Base-by-base conservation (phyloP, 2,888 invertebrate species). In the Caenorhabditis angaria region DNA sequence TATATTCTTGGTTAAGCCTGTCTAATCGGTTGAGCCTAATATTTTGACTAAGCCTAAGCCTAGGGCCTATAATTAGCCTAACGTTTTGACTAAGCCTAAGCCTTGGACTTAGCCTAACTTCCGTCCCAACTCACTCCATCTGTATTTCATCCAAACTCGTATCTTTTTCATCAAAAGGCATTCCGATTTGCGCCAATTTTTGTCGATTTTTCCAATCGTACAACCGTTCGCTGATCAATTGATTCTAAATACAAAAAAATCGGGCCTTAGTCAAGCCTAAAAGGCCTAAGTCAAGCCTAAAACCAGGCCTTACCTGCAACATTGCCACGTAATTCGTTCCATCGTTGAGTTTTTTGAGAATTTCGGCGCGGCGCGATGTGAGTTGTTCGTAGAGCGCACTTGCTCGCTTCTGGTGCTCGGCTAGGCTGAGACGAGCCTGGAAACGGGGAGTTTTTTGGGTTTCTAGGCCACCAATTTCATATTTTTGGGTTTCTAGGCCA, bases 191-290 rank as follows among this genome's bases (percentile, higher is more conserved):
- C 2, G 84, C 82, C 55, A 86, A 68, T 64, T 87, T 88, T 65
- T 87, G 87, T 2, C 78, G 70, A 61, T 84, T 83, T 58, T 88
- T 88, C 87, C 87, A 87, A n/a, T 85, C 83, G 51, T 82, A 76
- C 28, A 87, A 71, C 24, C 82, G 75, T 22, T 84, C 82, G 27
- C 70, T 68, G 57, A 88, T 87, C 48, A 87, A 70, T 55, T 84
- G 80, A 47, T 80, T 79, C 77, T 88, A 83, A 12, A 85, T 70
- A 18, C 22, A 20, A 2, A 47, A 58, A 58, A 18, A 8, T 24
- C 29, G 12, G 2, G 12, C 35, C 12, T 8, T 35, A 6, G 3
- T 47, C n/a, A n/a, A n/a, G n/a, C n/a, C n/a, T n/a, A n/a, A n/a
- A n/a, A n/a, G n/a, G n/a, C n/a, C n/a, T n/a, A n/a, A n/a, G n/a